Evolutionary conservation across 2,888 invertebrate species (phyloP).

Genomic region (Tethea ocularis): DNA sequence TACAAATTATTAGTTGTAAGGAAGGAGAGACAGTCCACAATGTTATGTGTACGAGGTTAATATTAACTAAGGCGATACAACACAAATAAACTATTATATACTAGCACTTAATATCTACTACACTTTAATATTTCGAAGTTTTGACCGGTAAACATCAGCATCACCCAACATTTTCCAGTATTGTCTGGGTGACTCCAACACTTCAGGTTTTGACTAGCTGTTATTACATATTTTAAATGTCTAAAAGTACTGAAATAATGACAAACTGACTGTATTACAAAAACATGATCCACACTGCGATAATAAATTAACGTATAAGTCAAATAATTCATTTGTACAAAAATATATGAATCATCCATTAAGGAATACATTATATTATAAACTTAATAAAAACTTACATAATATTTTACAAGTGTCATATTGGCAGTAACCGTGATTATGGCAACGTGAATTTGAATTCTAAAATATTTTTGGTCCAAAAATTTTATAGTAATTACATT

Average conservation of each 20-base stretch:
- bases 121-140: conserved; percentile 27
- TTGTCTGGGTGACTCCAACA: conserved; percentile 43
- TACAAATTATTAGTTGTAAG: conserved; percentile 34
- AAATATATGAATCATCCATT: conserved; percentile 57
- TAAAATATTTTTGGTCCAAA: conserved; percentile 82
- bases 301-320: conserved; percentile 25
- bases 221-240: conserved; percentile 34
- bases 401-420: conserved; percentile 72
- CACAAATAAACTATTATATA: conserved; percentile 8
- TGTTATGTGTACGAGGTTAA: conserved; percentile 19
- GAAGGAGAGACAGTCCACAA: conserved; percentile 19
- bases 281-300: conserved; percentile 22
- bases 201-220: conserved; percentile 63
- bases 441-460: conserved; percentile 81
- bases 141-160: conserved; percentile 10
- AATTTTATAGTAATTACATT: conserved; percentile 62
- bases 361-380: conserved; percentile 30
- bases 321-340: conserved; percentile 60
- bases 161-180: conserved; percentile 5
- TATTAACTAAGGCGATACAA: conserved; percentile 10
- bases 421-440: conserved; percentile 79
- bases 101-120: conserved; percentile 10
- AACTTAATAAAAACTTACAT: conserved; percentile 42
- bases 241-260: conserved; percentile 34
- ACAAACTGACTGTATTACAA: conserved; percentile 11